phyloP scores from a whole-genome alignment of 2,888 invertebrate species.

The Athalia circularis region DNA sequence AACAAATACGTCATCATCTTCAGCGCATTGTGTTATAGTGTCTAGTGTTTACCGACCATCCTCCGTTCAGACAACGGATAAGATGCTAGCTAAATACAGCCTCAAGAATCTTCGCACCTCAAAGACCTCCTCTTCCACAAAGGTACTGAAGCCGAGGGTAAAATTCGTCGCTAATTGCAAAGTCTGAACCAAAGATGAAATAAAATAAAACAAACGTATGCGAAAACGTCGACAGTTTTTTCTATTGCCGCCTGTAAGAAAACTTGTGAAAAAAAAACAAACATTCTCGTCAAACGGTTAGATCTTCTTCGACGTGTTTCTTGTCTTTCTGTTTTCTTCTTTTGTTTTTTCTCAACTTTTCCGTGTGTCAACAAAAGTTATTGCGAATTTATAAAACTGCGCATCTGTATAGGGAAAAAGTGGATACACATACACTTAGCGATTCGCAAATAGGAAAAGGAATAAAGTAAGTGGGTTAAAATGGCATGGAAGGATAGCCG shows the following conservation, averaged over 20 bases:
- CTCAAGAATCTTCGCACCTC: constrained; percentile 28
- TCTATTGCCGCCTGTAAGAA: no score
- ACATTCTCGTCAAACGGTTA: no score
- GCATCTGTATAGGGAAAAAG: no score
- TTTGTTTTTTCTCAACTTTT: no score
- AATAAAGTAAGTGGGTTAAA: not conserved
- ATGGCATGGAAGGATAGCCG: constrained; percentile 48
- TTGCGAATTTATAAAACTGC: no score
- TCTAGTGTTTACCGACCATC: constrained; percentile 38
- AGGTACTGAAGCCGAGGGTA: constrained; percentile 7
- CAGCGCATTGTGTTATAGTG: constrained; percentile 37
- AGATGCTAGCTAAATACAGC: constrained; percentile 14
- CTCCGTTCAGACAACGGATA: constrained; percentile 3
- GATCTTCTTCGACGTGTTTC: no score
- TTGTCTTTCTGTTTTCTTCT: no score
- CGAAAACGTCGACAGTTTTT: not conserved
- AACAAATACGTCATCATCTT: constrained; percentile 36
- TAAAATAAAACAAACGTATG: not conserved
- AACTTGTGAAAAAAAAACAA: no score
- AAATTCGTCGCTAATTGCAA: constrained; percentile 25
- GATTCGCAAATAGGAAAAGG: constrained; percentile 1
- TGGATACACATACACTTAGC: not conserved
- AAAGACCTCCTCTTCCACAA: constrained; percentile 18
- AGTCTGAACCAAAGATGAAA: not conserved
- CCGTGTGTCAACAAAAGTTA: no score